Evolutionary conservation across 2,797 vertebrate species (phyloP), one percentile per base, ranked within the genome.

Genomic region (Delichon dasypus): DNA sequence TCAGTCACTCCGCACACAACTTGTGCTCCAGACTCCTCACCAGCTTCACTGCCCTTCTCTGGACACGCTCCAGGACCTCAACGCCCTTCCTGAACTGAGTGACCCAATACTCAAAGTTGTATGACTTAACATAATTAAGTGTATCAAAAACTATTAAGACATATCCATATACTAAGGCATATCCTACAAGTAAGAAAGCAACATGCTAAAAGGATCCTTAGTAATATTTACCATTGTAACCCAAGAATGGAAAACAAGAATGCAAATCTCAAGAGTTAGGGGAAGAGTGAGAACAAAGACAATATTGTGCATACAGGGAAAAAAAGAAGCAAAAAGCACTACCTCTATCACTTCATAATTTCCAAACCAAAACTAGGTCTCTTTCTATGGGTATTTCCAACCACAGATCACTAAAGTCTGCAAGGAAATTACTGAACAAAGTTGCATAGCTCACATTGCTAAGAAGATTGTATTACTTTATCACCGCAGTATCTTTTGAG

Each of bases 81-180:
- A 10, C 0, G 0, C 34, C 38, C 29, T 27, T 76, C n/a, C 45
- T 40, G 17, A 65, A 64, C 0, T 58, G 25, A 19, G 34, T 3
- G 25, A 13, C 18, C 44, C n/a, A 45, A 64, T 13, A 64, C n/a
- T 45, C 1, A 0, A 76, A 76, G 17, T 11, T 64, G 9, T 10
- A 40, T 10, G 18, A 53, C 29, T 79, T 77, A 50, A 71, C 11
- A 38, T 13, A 62, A 60, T 17, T 54, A 77, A 40, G 11, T 1
- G 1, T 15, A 87, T 62, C 10, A 77, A 9, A 60, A 65, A 65
- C 17, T 22, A 78, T 22, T 66, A 48, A 38, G 17, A 53, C 9
- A 40, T 23, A 75, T 2, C n/a, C 29, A 26, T 32, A 66, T 13
- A 55, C 5, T 71, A 45, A 79, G 6, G 71, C 3, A 5, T 11